These are phyloP conservation scores for Vidua chalybeata DNA, from an alignment of 2,113 vertebrate species.

Conservation along the genomic window DNA sequence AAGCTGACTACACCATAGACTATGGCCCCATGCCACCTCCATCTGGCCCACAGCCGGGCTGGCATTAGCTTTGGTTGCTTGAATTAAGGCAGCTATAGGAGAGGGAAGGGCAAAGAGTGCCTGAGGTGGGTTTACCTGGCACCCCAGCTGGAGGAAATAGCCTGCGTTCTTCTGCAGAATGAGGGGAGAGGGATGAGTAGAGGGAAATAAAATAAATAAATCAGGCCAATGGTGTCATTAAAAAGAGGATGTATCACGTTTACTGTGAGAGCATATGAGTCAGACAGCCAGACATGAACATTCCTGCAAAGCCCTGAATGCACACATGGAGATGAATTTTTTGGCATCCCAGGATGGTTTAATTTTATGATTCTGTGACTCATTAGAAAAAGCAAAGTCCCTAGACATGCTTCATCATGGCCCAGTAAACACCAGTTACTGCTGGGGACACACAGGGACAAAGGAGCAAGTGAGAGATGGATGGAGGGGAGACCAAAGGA, in stretches of 20 bases:
- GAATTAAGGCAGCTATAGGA: background rate
- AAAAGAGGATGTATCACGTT: slow-evolving; percentile 43
- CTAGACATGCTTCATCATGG: background rate
- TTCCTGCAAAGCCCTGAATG: slow-evolving; percentile 70
- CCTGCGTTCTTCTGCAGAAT: background rate
- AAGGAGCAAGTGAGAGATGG: background rate
- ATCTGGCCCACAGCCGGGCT: background rate
- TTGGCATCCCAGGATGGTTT: slow-evolving; percentile 71
- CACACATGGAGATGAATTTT: slow-evolving; percentile 54
- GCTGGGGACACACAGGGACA: background rate
- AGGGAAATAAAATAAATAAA: slow-evolving; percentile 39
- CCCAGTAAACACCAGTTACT: background rate
- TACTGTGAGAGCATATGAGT: background rate
- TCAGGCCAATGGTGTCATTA: slow-evolving; percentile 19
- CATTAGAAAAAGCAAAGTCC: slow-evolving; percentile 63
- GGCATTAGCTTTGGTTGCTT: background rate
- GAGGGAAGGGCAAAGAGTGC: background rate
- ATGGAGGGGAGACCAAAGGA: background rate
- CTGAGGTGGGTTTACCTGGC: slow-evolving; percentile 43
- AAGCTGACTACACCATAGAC: slow-evolving; percentile 41
- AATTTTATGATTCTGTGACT: slow-evolving; percentile 72
- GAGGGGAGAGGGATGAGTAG: slow-evolving; percentile 37
- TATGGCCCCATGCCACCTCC: slow-evolving; percentile 15
- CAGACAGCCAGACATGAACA: slow-evolving; percentile 58
- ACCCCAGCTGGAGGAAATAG: slow-evolving; percentile 38